Base-by-base conservation (phyloP, 2,113 vertebrate genomes). In the Platichthys flesus region DNA sequence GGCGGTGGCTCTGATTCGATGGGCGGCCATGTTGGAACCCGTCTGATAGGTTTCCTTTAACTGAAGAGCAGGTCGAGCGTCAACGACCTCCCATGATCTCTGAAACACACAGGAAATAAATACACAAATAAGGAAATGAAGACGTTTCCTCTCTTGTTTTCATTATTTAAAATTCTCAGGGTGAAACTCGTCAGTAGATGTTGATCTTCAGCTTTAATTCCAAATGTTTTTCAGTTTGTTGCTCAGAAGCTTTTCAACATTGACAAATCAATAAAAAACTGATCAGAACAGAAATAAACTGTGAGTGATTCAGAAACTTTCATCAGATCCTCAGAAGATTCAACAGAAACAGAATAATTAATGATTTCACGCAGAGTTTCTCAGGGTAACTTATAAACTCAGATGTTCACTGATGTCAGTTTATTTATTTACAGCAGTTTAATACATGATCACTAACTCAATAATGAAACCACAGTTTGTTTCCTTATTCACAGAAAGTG, bases 1-100 rank as follows among this genome's bases (percentile, higher is more conserved):
- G 86, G 95, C 96, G 61, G 96, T 93, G 0, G 97, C 92, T 57
- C 97, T 95, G 90, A 99, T 99, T 72, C 97, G 94, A 90, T 99
- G 97, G 2, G 98, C 98, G 0, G 98, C 98, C 98, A 99, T 99
- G 52, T 54, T 87, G 63, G 26, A 2, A 58, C 40, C 80, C 23
- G 58, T 89, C 47, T 64, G 35, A 35, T 35, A 20, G 37, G 45
- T 79, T 79, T 64, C 54, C 74, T 57, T 40, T 52, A 81, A 63
- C 65, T 54, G 6, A 61, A 7, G 31, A 54, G 21, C 45, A 15
- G 42, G 59, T 76, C 51, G 35, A 66, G 65, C 51, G 80, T 91
- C 78, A 91, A 35, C 60, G 69, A 69, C 56, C 65, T 82, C 73
- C 76, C 90, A 90, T 92, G 54, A 54, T 80, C 59, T 89, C 90